Conservation (phyloP, 2,888 invertebrate genomes). For the Cepaea hortensis region DNA sequence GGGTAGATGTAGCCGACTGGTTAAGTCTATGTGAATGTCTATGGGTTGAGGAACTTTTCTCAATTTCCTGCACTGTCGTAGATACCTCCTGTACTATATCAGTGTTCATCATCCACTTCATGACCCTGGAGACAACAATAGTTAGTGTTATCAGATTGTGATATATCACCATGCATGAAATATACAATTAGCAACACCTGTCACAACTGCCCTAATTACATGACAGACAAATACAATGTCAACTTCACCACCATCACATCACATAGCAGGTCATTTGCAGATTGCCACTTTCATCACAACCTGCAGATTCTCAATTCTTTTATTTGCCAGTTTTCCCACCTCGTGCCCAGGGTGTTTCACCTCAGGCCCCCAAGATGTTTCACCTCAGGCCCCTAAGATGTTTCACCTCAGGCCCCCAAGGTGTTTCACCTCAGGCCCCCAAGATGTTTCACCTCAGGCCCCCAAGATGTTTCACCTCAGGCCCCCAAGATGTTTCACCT, state of each 20-base stretch:
- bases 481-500: too few relatives aligned
- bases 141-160: not conserved
- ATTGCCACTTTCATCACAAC: too few relatives aligned
- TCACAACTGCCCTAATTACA: not conserved
- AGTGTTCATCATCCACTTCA: slow-evolving; percentile 82
- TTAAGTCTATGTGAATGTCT: slow-evolving; percentile 64
- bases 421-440: too few relatives aligned
- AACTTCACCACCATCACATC: not conserved
- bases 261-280: too few relatives aligned
- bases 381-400: too few relatives aligned
- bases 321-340: too few relatives aligned
- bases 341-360: too few relatives aligned
- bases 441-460: too few relatives aligned
- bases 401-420: too few relatives aligned
- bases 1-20: slow-evolving; percentile 45
- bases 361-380: too few relatives aligned
- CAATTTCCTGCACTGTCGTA: slow-evolving; percentile 67
- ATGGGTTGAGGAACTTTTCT: slow-evolving; percentile 72
- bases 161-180: not conserved
- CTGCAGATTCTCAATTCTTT: too few relatives aligned
- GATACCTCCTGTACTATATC: slow-evolving; percentile 75
- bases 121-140: slow-evolving; percentile 73
- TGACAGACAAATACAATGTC: not conserved
- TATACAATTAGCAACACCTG: not conserved
- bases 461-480: too few relatives aligned